Evolutionary conservation across 2,888 invertebrate genomes (phyloP).

Genomic region (Colostygia pectinataria): DNA sequence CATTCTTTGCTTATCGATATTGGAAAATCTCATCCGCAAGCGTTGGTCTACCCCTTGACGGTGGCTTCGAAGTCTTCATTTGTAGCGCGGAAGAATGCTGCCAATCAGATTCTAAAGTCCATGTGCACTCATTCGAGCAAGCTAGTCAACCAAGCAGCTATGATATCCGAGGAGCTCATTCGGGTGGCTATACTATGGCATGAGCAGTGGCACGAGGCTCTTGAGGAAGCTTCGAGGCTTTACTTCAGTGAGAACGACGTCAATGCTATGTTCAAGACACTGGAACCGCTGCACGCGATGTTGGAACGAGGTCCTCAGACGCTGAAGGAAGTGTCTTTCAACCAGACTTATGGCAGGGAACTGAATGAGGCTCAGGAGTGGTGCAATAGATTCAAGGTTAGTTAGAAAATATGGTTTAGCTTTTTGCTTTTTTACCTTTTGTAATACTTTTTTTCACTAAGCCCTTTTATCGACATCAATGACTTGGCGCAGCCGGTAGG

Average conservation of each 20-base stretch:
- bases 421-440: not conserved
- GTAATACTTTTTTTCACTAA: too few relatives aligned
- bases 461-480: not conserved
- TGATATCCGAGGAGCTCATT: conserved; percentile 98
- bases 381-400: conserved; percentile 93
- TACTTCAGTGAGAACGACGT: conserved; percentile 98
- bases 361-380: conserved; percentile 97
- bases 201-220: conserved; percentile 99
- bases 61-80: conserved; percentile 98
- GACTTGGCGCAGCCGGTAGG: conserved; percentile 7
- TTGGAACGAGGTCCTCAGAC: conserved; percentile 97
- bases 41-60: conserved; percentile 97
- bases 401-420: not conserved
- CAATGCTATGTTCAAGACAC: conserved; percentile 97
- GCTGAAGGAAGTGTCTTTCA: conserved; percentile 97
- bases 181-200: conserved; percentile 99
- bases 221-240: conserved; percentile 95
- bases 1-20: conserved; percentile 97
- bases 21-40: conserved; percentile 98
- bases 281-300: conserved; percentile 97
- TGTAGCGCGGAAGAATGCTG: conserved; percentile 92
- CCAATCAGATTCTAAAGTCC: conserved; percentile 95
- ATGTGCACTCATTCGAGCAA: conserved; percentile 97
- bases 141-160: conserved; percentile 96
- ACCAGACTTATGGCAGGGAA: conserved; percentile 97